Base-by-base conservation (phyloP, 1,140 invertebrate genomes). In the Orchestia grillus region DNA sequence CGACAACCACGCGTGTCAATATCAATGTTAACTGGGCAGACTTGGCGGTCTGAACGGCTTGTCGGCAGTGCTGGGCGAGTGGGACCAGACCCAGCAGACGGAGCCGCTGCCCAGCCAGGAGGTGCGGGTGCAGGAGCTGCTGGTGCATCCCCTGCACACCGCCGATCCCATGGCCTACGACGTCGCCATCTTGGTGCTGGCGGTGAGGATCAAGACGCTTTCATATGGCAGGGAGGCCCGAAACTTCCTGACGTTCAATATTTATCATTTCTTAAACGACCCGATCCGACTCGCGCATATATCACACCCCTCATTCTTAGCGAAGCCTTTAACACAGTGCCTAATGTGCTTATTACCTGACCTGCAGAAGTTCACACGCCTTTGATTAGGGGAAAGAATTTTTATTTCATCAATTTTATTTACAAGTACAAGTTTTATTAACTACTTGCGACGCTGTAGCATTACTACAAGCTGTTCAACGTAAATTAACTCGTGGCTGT, bases 151-250 rank as follows among this genome's bases (percentile, higher is more conserved):
- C 44, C 92, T 19, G 44, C 92, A 94, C 92, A 94, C 92, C 92
- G 19, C 92, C 19, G 92, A 94, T 19, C 92, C 92, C 92, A 94
- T 94, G 44, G 92, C 92, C 92, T 94, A 44, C 92, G 92, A 94
- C 44, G 44, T 47, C 92, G 92, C 92, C 19, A n/a, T 94, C 43
- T 28, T 94, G 23, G 44, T 94, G 3, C 44, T 94, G 43, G 92
- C 44, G 43, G 92, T 94, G 36, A 94, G 92, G 8, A 4, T 41
- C 28, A 11, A 53, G 47, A 19, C 47, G 6, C 47, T 53, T 19
- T 53, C 47, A 53, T 53, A 19, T 19, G 6, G 47, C 47, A 53
- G 47, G 47, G 47, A 53, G 6, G 19, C 47, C 47, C 19, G 47
- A 53, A 53, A 19, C 47, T 53, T 53, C 47, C 6, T 53, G 47